A percentile compares a stretch with the other conserved stretches of the same genome.
These are phyloP conservation scores for Eudyptes chrysolophus DNA, from an alignment of 2,113 vertebrate genomes.

Conservation along the genomic window DNA sequence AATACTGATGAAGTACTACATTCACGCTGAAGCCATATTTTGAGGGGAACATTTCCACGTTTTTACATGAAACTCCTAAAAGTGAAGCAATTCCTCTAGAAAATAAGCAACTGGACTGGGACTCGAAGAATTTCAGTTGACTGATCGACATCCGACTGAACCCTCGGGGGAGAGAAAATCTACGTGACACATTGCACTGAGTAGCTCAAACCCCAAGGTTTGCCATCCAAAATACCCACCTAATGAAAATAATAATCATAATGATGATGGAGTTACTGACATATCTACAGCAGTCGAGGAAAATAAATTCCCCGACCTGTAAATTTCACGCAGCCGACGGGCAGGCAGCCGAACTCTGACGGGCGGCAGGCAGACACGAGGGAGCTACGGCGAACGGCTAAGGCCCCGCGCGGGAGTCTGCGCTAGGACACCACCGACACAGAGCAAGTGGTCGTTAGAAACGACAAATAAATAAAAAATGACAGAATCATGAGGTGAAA, in stretches of 20 bases:
- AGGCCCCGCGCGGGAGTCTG: neutral
- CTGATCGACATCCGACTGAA: neutral
- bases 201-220: too few relatives aligned
- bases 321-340: too few relatives aligned
- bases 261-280: neutral
- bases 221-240: neutral
- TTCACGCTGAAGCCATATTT: fast-evolving
- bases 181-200: fast-evolving
- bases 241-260: fast-evolving
- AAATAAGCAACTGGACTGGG: neutral
- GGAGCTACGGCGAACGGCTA: too few relatives aligned
- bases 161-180: neutral
- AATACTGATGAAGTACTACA: neutral
- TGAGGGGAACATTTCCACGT: neutral
- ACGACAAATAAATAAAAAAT: fast-evolving
- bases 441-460: neutral
- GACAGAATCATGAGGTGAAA: fast-evolving
- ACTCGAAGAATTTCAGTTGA: neutral
- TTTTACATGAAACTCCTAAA: neutral
- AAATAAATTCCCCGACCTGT: too few relatives aligned
- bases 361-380: neutral
- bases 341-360: neutral
- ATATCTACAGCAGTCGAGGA: fast-evolving
- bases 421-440: neutral
- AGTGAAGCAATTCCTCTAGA: neutral